Base-by-base conservation (phyloP, 2,888 invertebrate genomes). In the Chesias legatella region DNA sequence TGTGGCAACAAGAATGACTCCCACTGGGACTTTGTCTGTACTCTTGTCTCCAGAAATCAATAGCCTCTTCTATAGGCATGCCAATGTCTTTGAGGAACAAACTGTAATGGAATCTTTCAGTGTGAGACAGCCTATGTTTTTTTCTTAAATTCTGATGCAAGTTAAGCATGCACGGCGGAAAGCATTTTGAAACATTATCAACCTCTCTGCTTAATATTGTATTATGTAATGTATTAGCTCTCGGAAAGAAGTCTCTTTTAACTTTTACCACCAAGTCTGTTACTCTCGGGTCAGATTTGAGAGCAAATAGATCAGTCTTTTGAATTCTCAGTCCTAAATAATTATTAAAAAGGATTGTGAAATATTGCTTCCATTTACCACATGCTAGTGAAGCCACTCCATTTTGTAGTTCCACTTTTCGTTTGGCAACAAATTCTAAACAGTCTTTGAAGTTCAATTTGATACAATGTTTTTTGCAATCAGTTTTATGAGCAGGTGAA, bases 71-170 rank as follows among this genome's bases (percentile, higher is more conserved):
- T 13, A 93, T 60, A 1, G 91, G 86, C 85, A 94, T 88, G 0
- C 94, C 94, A 58, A 91, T 90, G 54, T 93, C 93, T 81, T 94
- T 94, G 33, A 94, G 73, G 72, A 92, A 94, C 11, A 94, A 76
- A 43, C 92, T 93, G 53, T 92, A 92, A 56, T 91, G 89, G 57
- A 93, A 92, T 57, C 90, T 75, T 31, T 89, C 90, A 48, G 90
- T 80, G 61, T 94, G 93, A 10, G 89, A 86, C n/a, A 94, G 74
- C 53, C 93, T 88, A 61, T 94, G 93, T 33, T 80, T 89, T 7
- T 63, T 71, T 23, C 89, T 66, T 24, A 94, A 67, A 33, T 75
- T 73, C 38, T 64, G 60, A 58, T 92, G 91, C 30, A 93, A 77
- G 57, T 91, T 90, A 30, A 82, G 67, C 93, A 93, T 93, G 50